A percentile compares a stretch with the other conserved stretches of the same genome.
Evolutionary conservation across 2,797 vertebrate genomes (phyloP).

Genomic region (Emydoidea blandingii): DNA sequence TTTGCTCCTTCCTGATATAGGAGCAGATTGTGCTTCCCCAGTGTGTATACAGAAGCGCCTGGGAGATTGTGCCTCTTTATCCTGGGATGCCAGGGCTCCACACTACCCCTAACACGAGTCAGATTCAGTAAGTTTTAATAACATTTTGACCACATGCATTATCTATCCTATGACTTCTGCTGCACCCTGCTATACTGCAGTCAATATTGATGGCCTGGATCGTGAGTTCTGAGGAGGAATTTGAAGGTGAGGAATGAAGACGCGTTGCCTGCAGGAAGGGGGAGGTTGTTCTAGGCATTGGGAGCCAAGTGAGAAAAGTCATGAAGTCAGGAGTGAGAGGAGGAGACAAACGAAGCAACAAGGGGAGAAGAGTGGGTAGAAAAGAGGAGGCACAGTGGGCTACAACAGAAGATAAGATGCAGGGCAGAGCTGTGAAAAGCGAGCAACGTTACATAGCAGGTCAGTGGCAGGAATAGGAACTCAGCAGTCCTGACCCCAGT

Average conservation of each 20-base stretch:
- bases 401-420: background rate
- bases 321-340: background rate
- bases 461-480: background rate
- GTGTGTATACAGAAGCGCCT: background rate
- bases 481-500: accelerated
- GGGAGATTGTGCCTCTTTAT: background rate
- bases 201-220: accelerated
- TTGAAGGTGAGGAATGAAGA: accelerated
- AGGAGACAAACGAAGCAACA: background rate
- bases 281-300: accelerated
- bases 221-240: accelerated
- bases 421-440: background rate
- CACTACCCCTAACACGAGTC: no score
- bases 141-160: background rate
- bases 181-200: background rate
- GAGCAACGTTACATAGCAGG: accelerated
- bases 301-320: background rate
- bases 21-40: background rate
- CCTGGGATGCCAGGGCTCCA: no score
- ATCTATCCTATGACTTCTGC: accelerated
- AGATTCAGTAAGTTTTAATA: no score
- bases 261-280: background rate
- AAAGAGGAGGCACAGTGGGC: background rate
- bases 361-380: background rate
- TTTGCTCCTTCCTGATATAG: background rate